Conservation (phyloP, 2,797 vertebrate species). For the Rhynchotus rufescens region DNA sequence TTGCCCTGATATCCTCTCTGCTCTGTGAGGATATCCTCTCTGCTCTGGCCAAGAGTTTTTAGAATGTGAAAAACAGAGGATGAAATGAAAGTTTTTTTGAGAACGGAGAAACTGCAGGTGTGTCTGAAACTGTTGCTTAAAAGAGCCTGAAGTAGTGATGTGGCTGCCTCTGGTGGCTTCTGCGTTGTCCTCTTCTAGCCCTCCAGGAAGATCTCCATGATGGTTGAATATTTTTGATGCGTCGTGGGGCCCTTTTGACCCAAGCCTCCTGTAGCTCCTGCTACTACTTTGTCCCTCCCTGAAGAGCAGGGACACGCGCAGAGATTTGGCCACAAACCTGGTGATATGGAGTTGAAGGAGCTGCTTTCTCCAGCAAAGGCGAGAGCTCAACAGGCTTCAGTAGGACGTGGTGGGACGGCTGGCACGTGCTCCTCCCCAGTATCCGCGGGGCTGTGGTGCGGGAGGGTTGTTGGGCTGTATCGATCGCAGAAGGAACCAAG, state of each 20-base stretch:
- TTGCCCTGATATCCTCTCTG: not conserved
- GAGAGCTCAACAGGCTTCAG: accelerated
- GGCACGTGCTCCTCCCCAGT: not conserved
- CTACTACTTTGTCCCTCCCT: not conserved
- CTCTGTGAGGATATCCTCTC: not conserved
- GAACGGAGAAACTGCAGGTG: not conserved
- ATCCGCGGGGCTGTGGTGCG: not conserved
- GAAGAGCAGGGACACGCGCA: not conserved
- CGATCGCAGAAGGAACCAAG: conserved; percentile 33
- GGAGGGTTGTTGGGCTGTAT: not conserved
- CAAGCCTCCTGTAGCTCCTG: not conserved
- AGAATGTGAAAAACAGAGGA: not conserved
- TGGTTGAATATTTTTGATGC: not conserved
- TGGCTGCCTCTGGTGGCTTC: not conserved
- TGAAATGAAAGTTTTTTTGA: not conserved
- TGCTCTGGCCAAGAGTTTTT: not conserved
- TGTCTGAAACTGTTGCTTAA: not conserved
- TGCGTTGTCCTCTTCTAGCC: not conserved
- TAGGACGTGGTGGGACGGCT: not conserved
- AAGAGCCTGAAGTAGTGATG: not conserved
- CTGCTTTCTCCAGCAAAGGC: not conserved
- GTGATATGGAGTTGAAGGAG: accelerated
- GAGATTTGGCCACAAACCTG: not conserved
- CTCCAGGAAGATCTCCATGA: not conserved
- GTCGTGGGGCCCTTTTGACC: not conserved